phyloP scores from a whole-genome alignment of 2,888 invertebrate genomes.

The Tanytarsus gracilentus region DNA sequence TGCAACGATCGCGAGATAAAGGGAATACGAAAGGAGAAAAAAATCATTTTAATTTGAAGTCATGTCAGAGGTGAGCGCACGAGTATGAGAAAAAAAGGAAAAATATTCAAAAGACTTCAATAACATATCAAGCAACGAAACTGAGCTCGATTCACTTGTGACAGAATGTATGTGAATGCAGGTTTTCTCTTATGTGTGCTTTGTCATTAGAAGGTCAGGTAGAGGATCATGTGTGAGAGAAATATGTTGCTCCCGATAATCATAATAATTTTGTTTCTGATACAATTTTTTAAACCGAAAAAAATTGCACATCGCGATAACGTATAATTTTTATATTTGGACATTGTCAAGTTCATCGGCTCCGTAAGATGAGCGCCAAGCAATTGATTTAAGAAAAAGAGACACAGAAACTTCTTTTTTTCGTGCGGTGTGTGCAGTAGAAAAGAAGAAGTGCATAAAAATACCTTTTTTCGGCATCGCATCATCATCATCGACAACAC shows the following conservation, averaged over 20 bases:
- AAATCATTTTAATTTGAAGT: not conserved
- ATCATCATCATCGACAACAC: not conserved
- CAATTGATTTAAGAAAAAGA: no score
- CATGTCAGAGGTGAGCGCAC: conserved; percentile 22
- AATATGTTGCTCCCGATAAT: conserved; percentile 4
- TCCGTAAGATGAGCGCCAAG: no score
- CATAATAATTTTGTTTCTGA: not conserved
- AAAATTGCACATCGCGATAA: not conserved
- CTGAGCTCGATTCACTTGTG: not conserved
- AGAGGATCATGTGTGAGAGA: not conserved
- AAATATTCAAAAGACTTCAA: conserved; percentile 21
- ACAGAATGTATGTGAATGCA: not conserved
- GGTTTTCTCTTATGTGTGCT: not conserved
- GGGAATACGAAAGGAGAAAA: not conserved
- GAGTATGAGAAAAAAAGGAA: not conserved
- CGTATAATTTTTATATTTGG: not conserved
- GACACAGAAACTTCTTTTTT: no score
- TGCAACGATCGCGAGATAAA: not conserved
- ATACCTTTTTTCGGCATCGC: not conserved
- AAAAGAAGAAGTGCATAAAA: no score
- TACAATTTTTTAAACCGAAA: not conserved
- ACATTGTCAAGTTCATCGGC: no score
- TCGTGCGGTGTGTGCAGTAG: no score
- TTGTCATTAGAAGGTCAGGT: conserved; percentile 14
- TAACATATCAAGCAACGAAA: conserved; percentile 22